Evolutionary conservation across 2,888 invertebrate species (phyloP).

Genomic region (Sicus ferrugineus): DNA sequence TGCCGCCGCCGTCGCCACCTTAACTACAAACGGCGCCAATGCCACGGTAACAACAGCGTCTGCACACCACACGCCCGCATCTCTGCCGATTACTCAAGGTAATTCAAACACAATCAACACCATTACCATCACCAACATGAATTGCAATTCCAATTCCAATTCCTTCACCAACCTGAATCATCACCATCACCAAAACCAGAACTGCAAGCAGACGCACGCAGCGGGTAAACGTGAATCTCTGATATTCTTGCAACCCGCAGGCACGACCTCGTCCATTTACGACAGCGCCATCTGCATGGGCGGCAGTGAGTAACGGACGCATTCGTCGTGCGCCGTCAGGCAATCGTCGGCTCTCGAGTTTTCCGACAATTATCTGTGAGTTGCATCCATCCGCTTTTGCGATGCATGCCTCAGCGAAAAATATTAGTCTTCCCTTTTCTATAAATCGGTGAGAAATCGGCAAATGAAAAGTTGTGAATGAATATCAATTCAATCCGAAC

Average conservation of each 20-base stretch:
- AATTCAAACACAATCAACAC: conserved; percentile 39
- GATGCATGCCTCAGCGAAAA: not conserved
- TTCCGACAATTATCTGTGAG: conserved; percentile 84
- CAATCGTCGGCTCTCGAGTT: conserved; percentile 86
- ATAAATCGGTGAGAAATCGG: no score
- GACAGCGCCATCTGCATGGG: conserved; percentile 76
- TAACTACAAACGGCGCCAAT: conserved; percentile 34
- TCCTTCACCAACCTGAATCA: conserved; percentile 22
- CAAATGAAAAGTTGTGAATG: no score
- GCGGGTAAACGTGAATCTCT: conserved; percentile 34
- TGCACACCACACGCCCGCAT: conserved; percentile 66
- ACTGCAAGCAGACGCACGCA: not conserved
- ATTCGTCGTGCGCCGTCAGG: conserved; percentile 82
- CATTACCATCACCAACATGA: conserved; percentile 22
- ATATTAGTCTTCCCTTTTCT: not conserved
- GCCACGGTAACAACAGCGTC: no score
- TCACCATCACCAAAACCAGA: not conserved
- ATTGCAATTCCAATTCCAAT: conserved; percentile 27
- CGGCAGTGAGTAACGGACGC: conserved; percentile 73
- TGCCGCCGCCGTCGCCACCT: conserved; percentile 5
- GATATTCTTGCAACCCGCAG: conserved; percentile 76
- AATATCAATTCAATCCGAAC: no score
- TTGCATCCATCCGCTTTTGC: not conserved
- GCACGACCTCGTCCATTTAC: conserved; percentile 70
- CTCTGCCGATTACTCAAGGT: conserved; percentile 78